Evolutionary conservation across 2,113 vertebrate species (phyloP).

Genomic region (Lanius collurio): DNA sequence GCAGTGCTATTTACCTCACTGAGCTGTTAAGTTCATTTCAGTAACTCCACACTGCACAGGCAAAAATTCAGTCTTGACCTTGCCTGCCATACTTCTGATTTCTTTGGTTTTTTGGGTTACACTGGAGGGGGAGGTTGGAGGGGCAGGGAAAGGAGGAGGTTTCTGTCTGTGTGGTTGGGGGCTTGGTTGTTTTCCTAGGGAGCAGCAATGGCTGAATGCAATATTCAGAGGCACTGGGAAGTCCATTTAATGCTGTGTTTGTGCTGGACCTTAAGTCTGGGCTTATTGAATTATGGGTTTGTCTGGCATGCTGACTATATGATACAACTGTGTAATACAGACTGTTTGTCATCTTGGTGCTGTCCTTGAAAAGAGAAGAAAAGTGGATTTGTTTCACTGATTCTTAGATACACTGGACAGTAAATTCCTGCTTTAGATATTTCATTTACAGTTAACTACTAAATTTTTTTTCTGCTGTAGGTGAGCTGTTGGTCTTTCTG

Average conservation of each 20-base stretch:
- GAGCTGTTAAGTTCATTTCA: background rate
- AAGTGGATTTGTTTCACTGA: background rate
- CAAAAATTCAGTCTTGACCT: background rate
- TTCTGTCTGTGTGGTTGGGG: background rate
- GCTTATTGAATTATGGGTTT: constrained; percentile 1
- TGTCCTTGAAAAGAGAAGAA: constrained; percentile 42
- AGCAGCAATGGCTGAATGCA: background rate
- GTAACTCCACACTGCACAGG: background rate
- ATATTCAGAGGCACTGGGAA: constrained; percentile 1
- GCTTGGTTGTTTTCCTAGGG: background rate
- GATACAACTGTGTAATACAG: background rate
- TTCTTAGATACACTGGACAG: background rate
- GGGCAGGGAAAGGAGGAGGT: background rate
- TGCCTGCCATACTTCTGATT: background rate
- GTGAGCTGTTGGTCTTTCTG: background rate
- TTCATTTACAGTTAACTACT: constrained; percentile 12
- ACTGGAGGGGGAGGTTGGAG: background rate
- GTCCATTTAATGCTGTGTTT: background rate
- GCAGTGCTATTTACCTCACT: background rate
- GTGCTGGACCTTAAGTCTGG: background rate
- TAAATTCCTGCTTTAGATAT: background rate
- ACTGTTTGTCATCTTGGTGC: background rate
- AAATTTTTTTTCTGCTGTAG: background rate
- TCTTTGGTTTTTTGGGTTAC: background rate
- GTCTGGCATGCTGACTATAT: background rate